phyloP scores from a whole-genome alignment of 2,888 invertebrate species.

The Melipona beecheii region DNA sequence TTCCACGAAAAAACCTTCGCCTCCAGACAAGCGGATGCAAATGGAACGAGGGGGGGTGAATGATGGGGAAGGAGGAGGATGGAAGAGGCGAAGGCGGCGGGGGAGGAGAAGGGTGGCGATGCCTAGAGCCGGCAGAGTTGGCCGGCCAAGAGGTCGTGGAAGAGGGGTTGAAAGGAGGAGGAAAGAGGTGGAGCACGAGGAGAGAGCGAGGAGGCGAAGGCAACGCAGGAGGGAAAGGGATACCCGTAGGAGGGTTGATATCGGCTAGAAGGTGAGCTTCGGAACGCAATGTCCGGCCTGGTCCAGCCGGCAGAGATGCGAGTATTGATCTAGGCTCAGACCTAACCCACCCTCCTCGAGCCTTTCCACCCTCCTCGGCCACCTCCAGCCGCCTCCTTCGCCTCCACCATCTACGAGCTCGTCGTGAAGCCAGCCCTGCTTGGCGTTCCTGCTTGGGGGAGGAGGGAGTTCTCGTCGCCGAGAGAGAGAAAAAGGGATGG shows the following conservation, averaged over 20 bases:
- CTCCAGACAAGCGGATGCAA: slow-evolving; percentile 67
- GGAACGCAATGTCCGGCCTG: slow-evolving; percentile 83
- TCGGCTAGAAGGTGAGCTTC: slow-evolving; percentile 79
- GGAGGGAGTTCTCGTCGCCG: slow-evolving; percentile 71
- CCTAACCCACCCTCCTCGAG: slow-evolving; percentile 64
- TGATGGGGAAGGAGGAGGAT: slow-evolving; percentile 16
- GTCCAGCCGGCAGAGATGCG: slow-evolving; percentile 83
- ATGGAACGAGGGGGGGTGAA: slow-evolving; percentile 33
- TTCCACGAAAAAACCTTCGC: slow-evolving; percentile 52
- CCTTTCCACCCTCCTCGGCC: slow-evolving; percentile 67
- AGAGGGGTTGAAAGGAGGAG: slow-evolving; percentile 57
- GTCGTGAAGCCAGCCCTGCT: slow-evolving; percentile 74
- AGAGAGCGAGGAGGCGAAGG: slow-evolving; percentile 55
- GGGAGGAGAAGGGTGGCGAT: slow-evolving; percentile 42
- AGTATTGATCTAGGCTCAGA: slow-evolving; percentile 83
- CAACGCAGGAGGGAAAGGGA: slow-evolving; percentile 55
- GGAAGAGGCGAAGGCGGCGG: neutral
- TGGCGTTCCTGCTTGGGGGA: slow-evolving; percentile 60
- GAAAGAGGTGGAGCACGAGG: slow-evolving; percentile 48
- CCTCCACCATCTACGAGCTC: slow-evolving; percentile 66
- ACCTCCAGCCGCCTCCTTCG: slow-evolving; percentile 75
- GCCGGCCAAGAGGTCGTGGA: slow-evolving; percentile 66
- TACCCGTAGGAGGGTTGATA: slow-evolving; percentile 68
- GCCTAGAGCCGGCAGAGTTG: slow-evolving; percentile 55
- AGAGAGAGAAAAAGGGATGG: slow-evolving; percentile 65